A percentile compares a stretch with the other conserved stretches of the same genome.
Evolutionary conservation across 2,888 invertebrate genomes (phyloP).

Genomic region (Aquatica leii): DNA sequence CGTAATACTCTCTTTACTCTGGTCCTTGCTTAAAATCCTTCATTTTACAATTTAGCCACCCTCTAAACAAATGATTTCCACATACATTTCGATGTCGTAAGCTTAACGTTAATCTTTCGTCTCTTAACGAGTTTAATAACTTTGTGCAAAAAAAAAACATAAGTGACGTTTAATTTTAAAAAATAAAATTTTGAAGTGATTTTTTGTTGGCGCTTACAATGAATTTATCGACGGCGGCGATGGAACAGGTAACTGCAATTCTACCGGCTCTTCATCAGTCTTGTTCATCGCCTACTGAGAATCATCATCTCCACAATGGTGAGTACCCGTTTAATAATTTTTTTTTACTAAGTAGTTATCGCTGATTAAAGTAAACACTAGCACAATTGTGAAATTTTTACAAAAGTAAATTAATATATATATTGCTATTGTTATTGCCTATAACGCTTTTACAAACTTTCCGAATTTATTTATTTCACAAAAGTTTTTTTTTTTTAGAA

Average conservation of each 20-base stretch:
- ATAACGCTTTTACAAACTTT: too few relatives aligned
- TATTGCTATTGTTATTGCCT: too few relatives aligned
- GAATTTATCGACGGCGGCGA: slow-evolving; percentile 40
- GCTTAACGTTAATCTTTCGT: not conserved
- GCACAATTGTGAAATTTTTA: too few relatives aligned
- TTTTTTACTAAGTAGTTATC: too few relatives aligned
- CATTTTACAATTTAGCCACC: slow-evolving; percentile 50
- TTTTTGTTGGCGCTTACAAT: slow-evolving; percentile 17
- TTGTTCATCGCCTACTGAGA: slow-evolving; percentile 52
- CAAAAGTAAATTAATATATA: too few relatives aligned
- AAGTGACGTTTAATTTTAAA: slow-evolving; percentile 25
- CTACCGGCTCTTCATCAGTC: slow-evolving; percentile 53
- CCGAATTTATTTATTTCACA: too few relatives aligned
- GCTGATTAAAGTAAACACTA: too few relatives aligned
- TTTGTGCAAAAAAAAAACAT: slow-evolving; percentile 30
- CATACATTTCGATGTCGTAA: not conserved
- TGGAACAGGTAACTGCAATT: slow-evolving; percentile 52
- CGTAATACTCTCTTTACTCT: slow-evolving; percentile 47
- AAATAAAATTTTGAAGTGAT: too few relatives aligned
- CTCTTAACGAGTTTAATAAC: too few relatives aligned
- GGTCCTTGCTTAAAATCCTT: slow-evolving; percentile 47
- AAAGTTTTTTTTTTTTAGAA: too few relatives aligned
- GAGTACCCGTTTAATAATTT: slow-evolving; percentile 32
- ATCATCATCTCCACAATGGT: slow-evolving; percentile 51
- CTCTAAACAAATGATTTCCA: slow-evolving; percentile 38